Base-by-base conservation (phyloP, 2,113 vertebrate genomes). In the Apus apus region DNA sequence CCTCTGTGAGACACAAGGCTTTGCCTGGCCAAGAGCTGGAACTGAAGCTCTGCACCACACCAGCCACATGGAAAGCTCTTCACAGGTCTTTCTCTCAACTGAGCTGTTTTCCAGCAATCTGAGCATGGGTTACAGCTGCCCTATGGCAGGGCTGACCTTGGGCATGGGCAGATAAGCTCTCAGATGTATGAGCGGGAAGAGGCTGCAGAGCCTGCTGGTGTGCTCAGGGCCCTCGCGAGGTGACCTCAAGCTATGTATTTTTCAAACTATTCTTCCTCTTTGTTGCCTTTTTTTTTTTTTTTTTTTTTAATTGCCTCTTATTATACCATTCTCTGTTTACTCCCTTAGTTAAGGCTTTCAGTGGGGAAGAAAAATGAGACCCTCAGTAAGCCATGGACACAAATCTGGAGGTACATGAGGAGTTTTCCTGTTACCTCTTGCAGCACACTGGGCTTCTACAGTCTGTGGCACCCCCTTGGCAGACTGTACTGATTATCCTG, bases 21-120 rank as follows among this genome's bases (percentile, higher is more conserved):
- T 19, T 50, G 40, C 57, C 22, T 14, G 16, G 36, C 50, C 2
- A 3, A 26, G 43, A 75, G 45, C 57, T 0, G 1, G n/a, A 43
- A 30, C n/a, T 3, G 3, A n/a, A 26, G 10, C 0, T 0, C 3
- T 8, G 8, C 25, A 25, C 32, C 29, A 27, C 27, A 34, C 16
- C 53, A 27, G 16, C 14, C 26, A 8, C 27, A 22, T 0, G 0
- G 25, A 10, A 61, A 40, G 8, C 14, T 78, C 46, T 40, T 74
- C 15, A 19, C 25, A 40, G 66, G 27, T 43, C 22, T 38, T 26
- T 10, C 10, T 38, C n/a, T 21, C 8, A 20, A 17, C 27, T 2
- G 2, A 62, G 76, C 71, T 75, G 36, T 45, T 67, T 50, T 15
- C 43, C 72, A 53, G 36, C 30, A 34, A 15, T 8, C 43, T 54